These are phyloP conservation scores for Neopelma chrysocephalum DNA, from an alignment of 2,797 vertebrate genomes.

Conservation along the genomic window DNA sequence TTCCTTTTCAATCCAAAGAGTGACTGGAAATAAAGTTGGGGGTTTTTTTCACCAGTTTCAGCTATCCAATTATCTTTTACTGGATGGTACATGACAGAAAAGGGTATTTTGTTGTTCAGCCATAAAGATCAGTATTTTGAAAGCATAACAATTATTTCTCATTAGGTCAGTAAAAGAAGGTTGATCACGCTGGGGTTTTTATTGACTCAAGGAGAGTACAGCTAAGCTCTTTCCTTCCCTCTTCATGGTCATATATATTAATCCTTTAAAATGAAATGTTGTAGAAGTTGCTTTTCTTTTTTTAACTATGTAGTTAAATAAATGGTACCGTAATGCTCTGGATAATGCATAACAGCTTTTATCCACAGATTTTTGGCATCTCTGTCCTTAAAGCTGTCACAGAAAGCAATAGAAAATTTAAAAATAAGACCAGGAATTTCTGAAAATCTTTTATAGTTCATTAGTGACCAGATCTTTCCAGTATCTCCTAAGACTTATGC, in stretches of 20 bases:
- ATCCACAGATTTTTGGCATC: conserved; percentile 16
- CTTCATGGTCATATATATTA: not conserved
- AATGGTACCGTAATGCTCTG: not conserved
- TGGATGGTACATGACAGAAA: not conserved
- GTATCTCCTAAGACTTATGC: not conserved
- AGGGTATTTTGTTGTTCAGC: not conserved
- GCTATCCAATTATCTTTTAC: not conserved
- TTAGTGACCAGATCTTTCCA: conserved; percentile 41
- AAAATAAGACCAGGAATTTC: not conserved
- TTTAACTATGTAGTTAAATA: conserved; percentile 3
- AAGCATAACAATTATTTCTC: not conserved
- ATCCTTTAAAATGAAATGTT: conserved; percentile 9
- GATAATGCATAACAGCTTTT: conserved; percentile 20
- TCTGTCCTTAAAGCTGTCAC: not conserved
- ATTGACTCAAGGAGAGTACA: not conserved
- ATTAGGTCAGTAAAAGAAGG: not conserved
- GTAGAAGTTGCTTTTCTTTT: not conserved
- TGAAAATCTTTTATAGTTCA: conserved; percentile 25
- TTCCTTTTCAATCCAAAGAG: not conserved
- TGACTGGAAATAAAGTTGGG: not conserved
- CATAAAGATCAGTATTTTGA: not conserved
- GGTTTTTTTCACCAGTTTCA: not conserved
- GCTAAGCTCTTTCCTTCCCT: not conserved
- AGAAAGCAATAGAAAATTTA: not conserved
- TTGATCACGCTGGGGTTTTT: not conserved